Conservation (phyloP, 2,113 vertebrate species). For the Cinclus cinclus region DNA sequence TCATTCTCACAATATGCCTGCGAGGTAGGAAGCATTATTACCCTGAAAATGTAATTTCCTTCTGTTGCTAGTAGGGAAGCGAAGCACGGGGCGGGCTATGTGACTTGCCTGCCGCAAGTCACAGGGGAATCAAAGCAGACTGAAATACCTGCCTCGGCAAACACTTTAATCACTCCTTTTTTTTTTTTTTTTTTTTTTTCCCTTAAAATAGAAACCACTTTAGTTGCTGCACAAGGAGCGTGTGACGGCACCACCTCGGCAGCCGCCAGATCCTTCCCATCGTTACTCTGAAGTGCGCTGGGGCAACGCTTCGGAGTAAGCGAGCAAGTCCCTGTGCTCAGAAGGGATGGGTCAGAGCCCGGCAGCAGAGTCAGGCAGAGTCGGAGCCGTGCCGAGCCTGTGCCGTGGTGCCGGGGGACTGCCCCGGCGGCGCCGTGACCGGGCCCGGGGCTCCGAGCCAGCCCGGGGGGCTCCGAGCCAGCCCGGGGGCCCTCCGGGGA, state of each 20-base stretch:
- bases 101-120: constrained; percentile 18
- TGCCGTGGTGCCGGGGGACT: not conserved
- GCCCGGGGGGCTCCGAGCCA: not conserved
- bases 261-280: not conserved
- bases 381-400: not conserved
- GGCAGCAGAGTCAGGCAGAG: not conserved
- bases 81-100: not conserved
- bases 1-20: not conserved
- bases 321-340: not conserved
- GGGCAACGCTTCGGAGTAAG: not conserved
- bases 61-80: not conserved
- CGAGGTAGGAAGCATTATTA: not conserved
- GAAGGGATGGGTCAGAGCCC: not conserved
- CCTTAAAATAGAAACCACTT: constrained; percentile 13
- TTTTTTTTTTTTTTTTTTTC: constrained; percentile 2
- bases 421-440: not conserved
- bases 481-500: not conserved
- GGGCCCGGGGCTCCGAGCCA: not conserved
- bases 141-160: constrained; percentile 41
- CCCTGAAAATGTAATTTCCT: not conserved
- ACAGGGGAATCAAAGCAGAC: constrained; percentile 5
- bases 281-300: not conserved
- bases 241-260: not conserved
- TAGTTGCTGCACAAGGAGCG: not conserved
- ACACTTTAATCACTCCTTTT: constrained; percentile 33